Conservation (phyloP, 2,113 vertebrate species). For the Passer montanus region DNA sequence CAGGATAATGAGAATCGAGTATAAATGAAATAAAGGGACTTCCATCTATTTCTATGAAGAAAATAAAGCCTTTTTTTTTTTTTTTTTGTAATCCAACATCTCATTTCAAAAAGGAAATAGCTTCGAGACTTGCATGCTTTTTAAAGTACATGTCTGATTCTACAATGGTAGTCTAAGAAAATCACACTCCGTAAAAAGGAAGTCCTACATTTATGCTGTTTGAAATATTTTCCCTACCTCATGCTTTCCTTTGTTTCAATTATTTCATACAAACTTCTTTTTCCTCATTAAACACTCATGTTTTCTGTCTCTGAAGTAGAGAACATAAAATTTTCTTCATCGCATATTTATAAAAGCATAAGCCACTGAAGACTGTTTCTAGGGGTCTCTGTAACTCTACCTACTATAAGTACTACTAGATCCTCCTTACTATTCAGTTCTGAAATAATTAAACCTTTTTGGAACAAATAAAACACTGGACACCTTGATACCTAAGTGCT, state of each 20-base stretch:
- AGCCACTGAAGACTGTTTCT: neutral
- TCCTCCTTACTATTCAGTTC: neutral
- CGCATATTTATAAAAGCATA: neutral
- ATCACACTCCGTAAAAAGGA: neutral
- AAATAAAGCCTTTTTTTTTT: neutral
- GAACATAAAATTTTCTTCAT: neutral
- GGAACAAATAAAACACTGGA: neutral
- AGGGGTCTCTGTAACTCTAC: neutral
- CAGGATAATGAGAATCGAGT: neutral
- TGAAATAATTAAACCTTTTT: neutral
- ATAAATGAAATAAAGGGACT: neutral
- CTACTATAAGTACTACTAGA: neutral
- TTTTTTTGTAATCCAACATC: neutral
- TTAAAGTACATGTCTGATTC: neutral
- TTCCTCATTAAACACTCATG: neutral
- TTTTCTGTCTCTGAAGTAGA: neutral
- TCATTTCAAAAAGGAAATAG: neutral
- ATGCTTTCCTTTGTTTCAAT: neutral
- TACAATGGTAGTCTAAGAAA: neutral
- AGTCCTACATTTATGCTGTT: neutral
- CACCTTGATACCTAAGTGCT: neutral
- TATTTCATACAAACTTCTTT: neutral
- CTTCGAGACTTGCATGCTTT: neutral
- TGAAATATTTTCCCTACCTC: neutral
- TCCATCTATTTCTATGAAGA: neutral